phyloP scores from a whole-genome alignment of 1,140 invertebrate species.

The Cherax quadricarinatus region DNA sequence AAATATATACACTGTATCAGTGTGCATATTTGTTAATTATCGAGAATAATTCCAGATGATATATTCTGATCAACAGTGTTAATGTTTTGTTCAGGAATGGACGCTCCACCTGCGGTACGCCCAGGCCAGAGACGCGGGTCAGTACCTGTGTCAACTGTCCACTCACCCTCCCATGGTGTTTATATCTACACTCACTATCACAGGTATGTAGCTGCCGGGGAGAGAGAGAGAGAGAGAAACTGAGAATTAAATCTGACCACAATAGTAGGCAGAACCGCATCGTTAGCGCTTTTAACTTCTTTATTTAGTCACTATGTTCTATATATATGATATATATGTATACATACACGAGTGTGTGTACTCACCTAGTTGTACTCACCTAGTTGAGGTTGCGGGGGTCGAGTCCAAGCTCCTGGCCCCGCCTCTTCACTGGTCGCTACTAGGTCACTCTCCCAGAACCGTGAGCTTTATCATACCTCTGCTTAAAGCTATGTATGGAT shows the following conservation, averaged over 20 bases:
- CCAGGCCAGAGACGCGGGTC: constrained; percentile 24
- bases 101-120: constrained; percentile 37
- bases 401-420: too few species aligned
- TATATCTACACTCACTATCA: constrained; percentile 30
- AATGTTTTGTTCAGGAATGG: constrained; percentile 2
- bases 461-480: too few species aligned
- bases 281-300: neutral
- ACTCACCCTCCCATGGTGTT: constrained; percentile 26
- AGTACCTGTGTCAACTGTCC: constrained; percentile 38
- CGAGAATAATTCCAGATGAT: too few species aligned
- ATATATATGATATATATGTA: too few species aligned
- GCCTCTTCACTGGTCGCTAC: too few species aligned
- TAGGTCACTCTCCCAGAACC: too few species aligned
- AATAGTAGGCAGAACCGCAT: neutral
- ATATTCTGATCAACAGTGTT: neutral
- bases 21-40: too few species aligned
- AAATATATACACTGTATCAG: too few species aligned
- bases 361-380: too few species aligned
- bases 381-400: too few species aligned
- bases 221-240: constrained; percentile 28
- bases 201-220: neutral
- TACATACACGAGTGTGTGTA: too few species aligned
- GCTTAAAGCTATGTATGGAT: too few species aligned
- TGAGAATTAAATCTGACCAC: neutral
- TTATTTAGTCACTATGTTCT: neutral